Conservation (phyloP, 2,113 vertebrate species). For the Lynx canadensis region DNA sequence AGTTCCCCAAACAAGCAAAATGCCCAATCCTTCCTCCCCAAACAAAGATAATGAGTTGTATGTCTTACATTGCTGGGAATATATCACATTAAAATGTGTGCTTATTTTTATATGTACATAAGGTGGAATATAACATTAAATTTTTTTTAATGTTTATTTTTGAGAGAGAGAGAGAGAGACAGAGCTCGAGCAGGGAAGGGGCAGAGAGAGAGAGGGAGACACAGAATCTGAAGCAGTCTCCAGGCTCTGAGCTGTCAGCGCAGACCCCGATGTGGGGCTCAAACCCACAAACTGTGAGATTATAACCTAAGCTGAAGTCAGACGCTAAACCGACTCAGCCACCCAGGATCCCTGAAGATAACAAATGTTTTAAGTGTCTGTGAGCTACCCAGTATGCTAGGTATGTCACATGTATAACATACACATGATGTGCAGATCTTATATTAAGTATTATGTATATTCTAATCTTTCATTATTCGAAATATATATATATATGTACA, state of each 20-base stretch:
- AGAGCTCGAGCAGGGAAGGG: too few relatives aligned
- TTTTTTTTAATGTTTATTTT: too few relatives aligned
- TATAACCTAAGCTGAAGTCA: too few relatives aligned
- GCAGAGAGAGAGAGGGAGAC: too few relatives aligned
- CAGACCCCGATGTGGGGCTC: too few relatives aligned
- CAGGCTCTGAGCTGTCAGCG: too few relatives aligned
- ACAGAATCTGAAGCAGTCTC: too few relatives aligned
- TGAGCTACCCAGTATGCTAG: not conserved
- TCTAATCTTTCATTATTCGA: slow-evolving; percentile 3
- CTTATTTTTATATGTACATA: not conserved
- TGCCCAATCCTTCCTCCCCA: not conserved
- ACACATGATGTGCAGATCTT: not conserved
- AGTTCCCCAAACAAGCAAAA: not conserved
- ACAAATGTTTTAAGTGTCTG: not conserved
- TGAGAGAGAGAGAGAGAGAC: too few relatives aligned
- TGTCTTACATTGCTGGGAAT: not conserved
- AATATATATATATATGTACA: not conserved
- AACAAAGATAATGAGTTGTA: not conserved
- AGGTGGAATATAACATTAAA: not conserved
- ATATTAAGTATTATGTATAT: not conserved
- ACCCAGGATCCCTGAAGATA: not conserved
- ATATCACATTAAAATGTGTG: not conserved
- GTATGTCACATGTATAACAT: not conserved
- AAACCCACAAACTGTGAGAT: too few relatives aligned
- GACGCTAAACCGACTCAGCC: too few relatives aligned